Conservation (phyloP, 2,888 invertebrate species). For the Chrysotoxum bicinctum region DNA sequence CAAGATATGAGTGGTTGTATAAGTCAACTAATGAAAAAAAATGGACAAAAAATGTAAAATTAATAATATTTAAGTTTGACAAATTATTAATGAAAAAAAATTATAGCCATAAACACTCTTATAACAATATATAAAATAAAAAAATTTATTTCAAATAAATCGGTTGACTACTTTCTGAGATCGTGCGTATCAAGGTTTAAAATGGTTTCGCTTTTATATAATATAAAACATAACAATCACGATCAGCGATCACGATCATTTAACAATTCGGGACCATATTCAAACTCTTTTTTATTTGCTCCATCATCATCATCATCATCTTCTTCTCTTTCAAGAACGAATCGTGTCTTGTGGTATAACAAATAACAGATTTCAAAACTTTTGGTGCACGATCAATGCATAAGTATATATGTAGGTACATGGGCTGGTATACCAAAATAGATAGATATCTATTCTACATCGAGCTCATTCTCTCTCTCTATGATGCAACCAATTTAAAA, state of each 20-base stretch:
- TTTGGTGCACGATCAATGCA: conserved; percentile 60
- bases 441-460: conserved; percentile 35
- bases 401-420: not conserved
- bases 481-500: conserved; percentile 52
- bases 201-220: too few relatives aligned
- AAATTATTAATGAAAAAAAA: too few relatives aligned
- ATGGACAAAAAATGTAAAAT: too few relatives aligned
- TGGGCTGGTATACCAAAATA: not conserved
- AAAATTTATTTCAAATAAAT: too few relatives aligned
- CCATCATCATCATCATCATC: conserved; percentile 24
- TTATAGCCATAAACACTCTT: too few relatives aligned
- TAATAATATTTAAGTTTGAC: too few relatives aligned
- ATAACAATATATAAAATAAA: too few relatives aligned
- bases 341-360: conserved; percentile 63
- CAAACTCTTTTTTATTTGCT: conserved; percentile 26
- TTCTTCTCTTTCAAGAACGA: conserved; percentile 61
- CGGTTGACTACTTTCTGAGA: too few relatives aligned
- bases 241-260: conserved; percentile 69
- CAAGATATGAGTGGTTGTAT: too few relatives aligned
- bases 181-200: too few relatives aligned
- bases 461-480: not conserved
- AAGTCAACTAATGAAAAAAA: too few relatives aligned
- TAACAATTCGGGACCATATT: conserved; percentile 66
- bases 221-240: conserved; percentile 55
- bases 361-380: conserved; percentile 70